Evolutionary conservation across 2,888 invertebrate species (phyloP), one percentile per base, ranked within the genome.

Genomic region (Parapristionchus giblindavisi): DNA sequence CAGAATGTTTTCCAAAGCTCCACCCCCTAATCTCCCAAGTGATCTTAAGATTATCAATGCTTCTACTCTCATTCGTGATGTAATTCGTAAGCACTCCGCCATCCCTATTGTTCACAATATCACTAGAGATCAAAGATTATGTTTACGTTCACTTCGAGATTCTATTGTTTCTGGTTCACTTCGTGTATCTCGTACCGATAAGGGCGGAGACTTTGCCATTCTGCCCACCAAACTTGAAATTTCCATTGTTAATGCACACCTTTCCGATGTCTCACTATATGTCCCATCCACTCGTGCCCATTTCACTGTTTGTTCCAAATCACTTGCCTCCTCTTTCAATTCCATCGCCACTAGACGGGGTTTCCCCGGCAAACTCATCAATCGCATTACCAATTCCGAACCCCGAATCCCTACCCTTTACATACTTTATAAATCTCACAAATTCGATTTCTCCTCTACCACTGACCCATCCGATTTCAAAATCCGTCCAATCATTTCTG

Each of bases 161-260:
- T n/a, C 14, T 14, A 38, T 34, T 11, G 3, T 34, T 14, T 34
- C 68, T 17, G 52, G 51, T 36, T 1, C 36, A 2, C 3, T 52
- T 11, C 51, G 68, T 17, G n/a, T 68, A 21, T 36, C 68, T 6
- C 32, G 38, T 24, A 52, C 68, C 3, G 68, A 68, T 32, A 68
- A 68, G 52, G 52, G 68, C 36, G 68, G 68, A 11, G 68, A 68
- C 54, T 68, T 68, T 54, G 8, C 54, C 36, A 11, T 68, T 1
- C 8, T 68, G 21, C 68, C 68, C 8, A 27, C 27, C 11, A 3
- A 6, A 1, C 34, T 52, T 27, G 68, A 68, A n/a, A 1, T 34
- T 34, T 4, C 34, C n/a, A 52, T 52, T 68, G 68, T 68, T 36
- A 17, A 24, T 1, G 3, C 34, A 2, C 68, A 68, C 36, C 34